Percentiles rank a stretch among this genome's conserved stretches.
Conservation (phyloP, 2,888 invertebrate genomes). For the Lasioglossum calceatum region DNA sequence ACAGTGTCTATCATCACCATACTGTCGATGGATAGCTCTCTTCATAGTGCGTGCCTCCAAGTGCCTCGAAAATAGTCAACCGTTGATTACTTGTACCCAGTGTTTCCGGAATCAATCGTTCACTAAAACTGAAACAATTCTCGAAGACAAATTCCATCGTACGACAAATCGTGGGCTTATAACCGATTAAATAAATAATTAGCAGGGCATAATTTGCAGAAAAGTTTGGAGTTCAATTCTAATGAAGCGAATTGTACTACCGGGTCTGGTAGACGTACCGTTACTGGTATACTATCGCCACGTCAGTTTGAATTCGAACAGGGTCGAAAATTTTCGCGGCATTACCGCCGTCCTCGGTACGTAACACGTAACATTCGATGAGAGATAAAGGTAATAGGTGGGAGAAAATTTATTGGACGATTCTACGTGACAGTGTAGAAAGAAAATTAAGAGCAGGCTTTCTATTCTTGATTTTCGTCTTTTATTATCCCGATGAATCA, state of each 20-base stretch:
- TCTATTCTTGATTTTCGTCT: not conserved
- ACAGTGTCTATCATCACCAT: slow-evolving; percentile 96
- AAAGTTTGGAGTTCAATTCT: not conserved
- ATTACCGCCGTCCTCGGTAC: not conserved
- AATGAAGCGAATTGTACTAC: not conserved
- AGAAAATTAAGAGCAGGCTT: not conserved
- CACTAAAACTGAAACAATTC: not conserved
- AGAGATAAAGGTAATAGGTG: not conserved
- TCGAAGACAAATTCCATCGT: not conserved
- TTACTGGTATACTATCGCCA: not conserved
- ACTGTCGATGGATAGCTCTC: slow-evolving; percentile 99
- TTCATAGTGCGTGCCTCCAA: slow-evolving; percentile 87
- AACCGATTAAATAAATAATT: not conserved
- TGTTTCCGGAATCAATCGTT: not conserved
- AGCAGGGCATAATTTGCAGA: not conserved
- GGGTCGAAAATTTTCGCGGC: not conserved
- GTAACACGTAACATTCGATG: too few species aligned
- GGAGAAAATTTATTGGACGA: not conserved
- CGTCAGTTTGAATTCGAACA: not conserved
- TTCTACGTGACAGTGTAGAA: not conserved
- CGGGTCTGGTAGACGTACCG: not conserved
- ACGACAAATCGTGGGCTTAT: not conserved
- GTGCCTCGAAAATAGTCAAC: not conserved
- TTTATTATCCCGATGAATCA: slow-evolving; percentile 1
- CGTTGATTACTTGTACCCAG: not conserved